A percentile compares a stretch with the other conserved stretches of the same genome.
Conservation (phyloP, 2,888 invertebrate genomes). For the Nematopogon swammerdamellus region DNA sequence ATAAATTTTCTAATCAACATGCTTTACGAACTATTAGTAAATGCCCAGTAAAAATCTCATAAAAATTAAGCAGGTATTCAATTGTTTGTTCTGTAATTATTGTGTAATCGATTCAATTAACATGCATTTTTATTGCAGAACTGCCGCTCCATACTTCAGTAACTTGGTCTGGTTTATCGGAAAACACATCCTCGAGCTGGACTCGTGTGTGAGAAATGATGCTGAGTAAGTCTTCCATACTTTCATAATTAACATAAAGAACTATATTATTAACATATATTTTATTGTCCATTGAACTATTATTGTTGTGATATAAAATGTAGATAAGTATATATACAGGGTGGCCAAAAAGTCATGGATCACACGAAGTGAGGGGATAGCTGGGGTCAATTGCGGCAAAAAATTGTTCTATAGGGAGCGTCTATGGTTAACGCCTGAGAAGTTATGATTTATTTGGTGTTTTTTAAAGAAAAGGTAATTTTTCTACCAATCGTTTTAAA, state of each 20-base stretch:
- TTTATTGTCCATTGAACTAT: constrained; percentile 1
- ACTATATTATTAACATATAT: constrained; percentile 1
- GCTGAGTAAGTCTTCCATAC: constrained; percentile 79
- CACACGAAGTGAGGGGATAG: no score
- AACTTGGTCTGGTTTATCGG: constrained; percentile 99
- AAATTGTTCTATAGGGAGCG: no score
- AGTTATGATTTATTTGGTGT: no score
- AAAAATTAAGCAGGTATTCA: neutral
- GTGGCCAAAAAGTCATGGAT: no score
- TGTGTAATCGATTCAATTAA: no score
- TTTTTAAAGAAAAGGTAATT: no score
- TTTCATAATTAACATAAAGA: neutral
- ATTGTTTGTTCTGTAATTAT: no score
- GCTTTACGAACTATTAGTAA: neutral
- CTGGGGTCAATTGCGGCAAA: no score
- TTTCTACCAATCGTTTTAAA: no score
- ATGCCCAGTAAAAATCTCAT: no score
- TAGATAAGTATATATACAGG: no score
- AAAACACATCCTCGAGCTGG: constrained; percentile 93
- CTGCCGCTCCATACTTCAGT: constrained; percentile 97
- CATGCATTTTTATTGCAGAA: constrained; percentile 52
- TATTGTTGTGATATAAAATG: constrained; percentile 1
- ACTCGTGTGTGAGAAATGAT: constrained; percentile 91
- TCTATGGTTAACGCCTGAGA: no score
- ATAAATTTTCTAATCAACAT: neutral